phyloP scores from a whole-genome alignment of 2,797 vertebrate species.

The Orestias chungarensis region DNA sequence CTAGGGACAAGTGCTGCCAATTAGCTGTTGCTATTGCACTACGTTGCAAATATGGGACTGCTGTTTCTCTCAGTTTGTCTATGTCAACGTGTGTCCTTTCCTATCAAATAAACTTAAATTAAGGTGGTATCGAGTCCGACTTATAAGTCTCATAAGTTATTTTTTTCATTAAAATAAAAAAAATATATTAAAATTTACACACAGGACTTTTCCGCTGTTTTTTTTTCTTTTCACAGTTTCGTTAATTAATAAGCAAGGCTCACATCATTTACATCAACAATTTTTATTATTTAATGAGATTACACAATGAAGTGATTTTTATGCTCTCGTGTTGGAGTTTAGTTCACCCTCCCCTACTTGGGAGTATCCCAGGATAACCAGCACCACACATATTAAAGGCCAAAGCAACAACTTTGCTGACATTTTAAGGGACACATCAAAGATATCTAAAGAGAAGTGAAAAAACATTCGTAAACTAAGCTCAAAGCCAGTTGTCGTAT shows the following conservation, averaged over 20 bases:
- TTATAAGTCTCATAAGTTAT: too few relatives aligned
- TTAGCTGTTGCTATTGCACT: too few relatives aligned
- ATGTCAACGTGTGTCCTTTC: too few relatives aligned
- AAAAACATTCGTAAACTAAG: neutral
- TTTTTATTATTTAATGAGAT: neutral
- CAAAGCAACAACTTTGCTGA: constrained; percentile 35
- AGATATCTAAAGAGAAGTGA: neutral
- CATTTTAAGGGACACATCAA: constrained; percentile 19
- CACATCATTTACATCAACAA: too few relatives aligned
- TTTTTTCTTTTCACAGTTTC: neutral
- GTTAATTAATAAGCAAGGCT: too few relatives aligned
- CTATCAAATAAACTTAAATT: too few relatives aligned
- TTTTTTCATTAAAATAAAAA: too few relatives aligned
- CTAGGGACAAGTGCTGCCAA: too few relatives aligned
- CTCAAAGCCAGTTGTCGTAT: neutral
- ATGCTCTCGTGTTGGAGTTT: neutral
- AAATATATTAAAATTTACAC: too few relatives aligned
- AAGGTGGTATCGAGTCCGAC: too few relatives aligned
- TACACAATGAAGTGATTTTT: neutral
- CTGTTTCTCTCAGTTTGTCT: too few relatives aligned
- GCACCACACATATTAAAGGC: constrained; percentile 33
- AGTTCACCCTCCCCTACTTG: constrained; percentile 9
- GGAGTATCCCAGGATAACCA: constrained; percentile 30
- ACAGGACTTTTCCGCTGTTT: neutral
- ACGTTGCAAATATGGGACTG: too few relatives aligned